Conservation (phyloP, 2,797 vertebrate genomes). For the Syngnathus acus region DNA sequence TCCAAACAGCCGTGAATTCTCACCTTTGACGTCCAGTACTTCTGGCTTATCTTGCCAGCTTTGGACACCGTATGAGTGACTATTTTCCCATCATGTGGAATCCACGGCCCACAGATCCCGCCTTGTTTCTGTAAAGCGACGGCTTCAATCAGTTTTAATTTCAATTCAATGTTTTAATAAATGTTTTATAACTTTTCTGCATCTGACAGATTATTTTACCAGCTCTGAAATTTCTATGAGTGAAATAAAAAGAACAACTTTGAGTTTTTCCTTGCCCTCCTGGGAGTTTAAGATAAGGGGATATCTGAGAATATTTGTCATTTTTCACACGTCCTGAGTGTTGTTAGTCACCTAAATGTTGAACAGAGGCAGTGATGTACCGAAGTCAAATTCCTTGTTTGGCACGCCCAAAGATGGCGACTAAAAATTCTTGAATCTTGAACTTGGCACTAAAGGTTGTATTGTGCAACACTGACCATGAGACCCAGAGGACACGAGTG, state of each 20-base stretch:
- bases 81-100: conserved; percentile 74
- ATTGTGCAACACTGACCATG: conserved; percentile 38
- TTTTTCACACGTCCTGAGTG: too few species aligned
- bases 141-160: background rate
- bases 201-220: background rate
- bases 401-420: too few species aligned
- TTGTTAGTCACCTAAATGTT: too few species aligned
- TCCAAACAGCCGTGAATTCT: background rate
- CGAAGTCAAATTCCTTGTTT: too few species aligned
- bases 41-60: conserved; percentile 69
- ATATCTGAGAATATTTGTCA: too few species aligned
- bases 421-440: too few species aligned
- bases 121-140: conserved; percentile 55
- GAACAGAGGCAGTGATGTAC: too few species aligned
- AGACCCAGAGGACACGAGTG: conserved; percentile 63
- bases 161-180: background rate
- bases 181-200: background rate
- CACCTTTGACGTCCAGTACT: conserved; percentile 75
- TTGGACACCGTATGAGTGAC: conserved; percentile 75
- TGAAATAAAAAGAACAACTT: background rate
- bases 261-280: too few species aligned
- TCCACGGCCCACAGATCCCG: conserved; percentile 73
- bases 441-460: too few species aligned
- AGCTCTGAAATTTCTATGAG: background rate
- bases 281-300: too few species aligned